Percentiles rank a stretch among this genome's conserved stretches.
These are phyloP conservation scores for Hydractinia symbiolongicarpus DNA, from an alignment of 30 jellyfish, hydroid and myxozoan species.

Conservation along the genomic window DNA sequence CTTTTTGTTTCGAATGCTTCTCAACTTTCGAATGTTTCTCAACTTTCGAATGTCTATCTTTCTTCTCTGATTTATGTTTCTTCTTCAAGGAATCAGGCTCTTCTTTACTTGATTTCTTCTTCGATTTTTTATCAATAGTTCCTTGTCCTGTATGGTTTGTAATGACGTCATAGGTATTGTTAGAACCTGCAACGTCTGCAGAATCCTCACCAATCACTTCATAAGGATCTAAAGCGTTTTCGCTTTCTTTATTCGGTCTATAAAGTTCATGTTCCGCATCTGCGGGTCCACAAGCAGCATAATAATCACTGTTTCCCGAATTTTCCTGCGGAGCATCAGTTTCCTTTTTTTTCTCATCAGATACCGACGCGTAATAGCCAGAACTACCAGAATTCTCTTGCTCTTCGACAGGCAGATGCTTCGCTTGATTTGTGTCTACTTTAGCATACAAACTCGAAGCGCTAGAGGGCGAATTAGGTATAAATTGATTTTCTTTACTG, in stretches of 20 bases:
- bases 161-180: background rate
- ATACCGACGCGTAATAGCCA: slow-evolving; percentile 21
- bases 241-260: too few species aligned
- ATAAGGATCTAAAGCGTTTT: too few species aligned
- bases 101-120: background rate
- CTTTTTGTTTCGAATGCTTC: background rate
- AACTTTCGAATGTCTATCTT: background rate
- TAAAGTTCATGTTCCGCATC: background rate
- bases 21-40: background rate
- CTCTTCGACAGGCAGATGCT: background rate
- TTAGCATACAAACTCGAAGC: background rate
- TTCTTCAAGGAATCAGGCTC: background rate
- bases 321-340: background rate
- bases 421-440: background rate
- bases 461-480: background rate
- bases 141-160: background rate
- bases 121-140: background rate
- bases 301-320: slow-evolving; percentile 22
- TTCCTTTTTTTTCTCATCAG: background rate
- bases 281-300: slow-evolving; percentile 18
- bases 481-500: background rate
- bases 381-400: slow-evolving; percentile 14
- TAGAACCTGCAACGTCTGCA: background rate
- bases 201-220: too few species aligned
- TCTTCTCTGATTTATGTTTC: slow-evolving; percentile 10